Conservation (phyloP, 2,113 vertebrate genomes). For the human (Homo sapiens) region GRCh38 chr11:15161001-15161500, state of each 20-base stretch:
- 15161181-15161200: background rate
- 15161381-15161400: background rate
- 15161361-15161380: background rate
- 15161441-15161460: background rate
- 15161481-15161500: background rate
- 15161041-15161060: background rate
- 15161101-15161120: background rate
- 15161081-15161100: background rate
- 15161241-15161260: background rate
- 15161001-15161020: background rate
- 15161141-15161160: background rate
- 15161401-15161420: background rate
- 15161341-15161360: background rate
- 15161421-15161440: background rate
- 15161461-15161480: background rate
- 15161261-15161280: background rate
- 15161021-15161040: background rate
- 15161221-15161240: background rate
- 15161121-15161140: background rate
- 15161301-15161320: background rate
- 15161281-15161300: background rate
- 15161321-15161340: background rate
- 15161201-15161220: background rate
- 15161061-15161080: background rate
- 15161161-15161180: background rate